Conservation (phyloP, 2,888 invertebrate species). For the Pseudococcus viburni region DNA sequence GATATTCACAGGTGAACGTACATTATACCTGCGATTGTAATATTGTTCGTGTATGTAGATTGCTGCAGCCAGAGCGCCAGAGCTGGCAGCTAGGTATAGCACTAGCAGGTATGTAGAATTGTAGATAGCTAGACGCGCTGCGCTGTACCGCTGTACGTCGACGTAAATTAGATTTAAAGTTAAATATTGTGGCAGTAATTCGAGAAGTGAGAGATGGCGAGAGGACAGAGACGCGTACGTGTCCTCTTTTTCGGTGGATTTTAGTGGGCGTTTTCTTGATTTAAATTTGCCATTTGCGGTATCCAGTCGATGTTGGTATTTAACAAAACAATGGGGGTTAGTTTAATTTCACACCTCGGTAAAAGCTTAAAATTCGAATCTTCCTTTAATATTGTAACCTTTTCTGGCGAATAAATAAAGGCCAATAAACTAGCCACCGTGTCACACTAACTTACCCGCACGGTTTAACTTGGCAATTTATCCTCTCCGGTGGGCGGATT, state of each 20-base stretch:
- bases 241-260: background rate
- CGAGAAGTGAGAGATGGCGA: background rate
- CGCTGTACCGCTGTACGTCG: no score
- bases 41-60: no score
- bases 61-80: no score
- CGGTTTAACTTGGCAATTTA: slow-evolving; percentile 47
- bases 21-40: no score
- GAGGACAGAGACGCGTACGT: background rate
- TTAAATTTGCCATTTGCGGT: slow-evolving; percentile 52
- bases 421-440: slow-evolving; percentile 52
- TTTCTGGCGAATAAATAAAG: slow-evolving; percentile 47
- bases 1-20: no score
- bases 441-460: slow-evolving; percentile 35
- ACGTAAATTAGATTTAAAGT: slow-evolving; percentile 47
- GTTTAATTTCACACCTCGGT: slow-evolving; percentile 53
- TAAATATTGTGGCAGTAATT: slow-evolving; percentile 43
- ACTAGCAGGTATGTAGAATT: no score
- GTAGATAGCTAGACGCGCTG: no score
- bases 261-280: slow-evolving; percentile 38
- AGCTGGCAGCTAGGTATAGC: no score
- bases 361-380: slow-evolving; percentile 53
- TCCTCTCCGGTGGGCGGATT: slow-evolving; percentile 49
- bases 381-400: slow-evolving; percentile 53
- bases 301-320: slow-evolving; percentile 44
- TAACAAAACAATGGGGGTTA: slow-evolving; percentile 42